Evolutionary conservation across 2,888 invertebrate species (phyloP), one percentile per base, ranked within the genome.

Genomic region (Lathronympha strigana): DNA sequence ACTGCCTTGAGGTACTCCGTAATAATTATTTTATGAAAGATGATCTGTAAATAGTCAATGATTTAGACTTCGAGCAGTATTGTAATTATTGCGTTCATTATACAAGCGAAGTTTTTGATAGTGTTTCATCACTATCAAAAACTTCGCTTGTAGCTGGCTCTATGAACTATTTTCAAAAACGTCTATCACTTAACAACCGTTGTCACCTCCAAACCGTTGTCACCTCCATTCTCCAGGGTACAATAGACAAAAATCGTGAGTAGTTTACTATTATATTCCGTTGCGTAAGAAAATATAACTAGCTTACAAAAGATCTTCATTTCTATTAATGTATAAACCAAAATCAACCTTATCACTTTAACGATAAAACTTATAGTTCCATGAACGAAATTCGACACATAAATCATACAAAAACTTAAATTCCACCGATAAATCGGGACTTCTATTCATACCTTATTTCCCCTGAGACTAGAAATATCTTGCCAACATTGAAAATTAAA

Each of bases 381-480:
- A 28, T 47, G 31, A 47, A 58, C 19, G 13, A 25, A 38, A 28
- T 19, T 38, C 17, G 19, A 0, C 1, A 13, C 31, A 23, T 57
- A 8, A 45, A 45, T 47, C 23, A 47, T 33, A 33, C n/a, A 11
- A 6, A 36, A 53, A 40, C 9, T 11, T 21, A 13, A 21, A 6
- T 40, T 17, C 38, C 40, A 50, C 31, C 40, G 43, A 51, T 58
- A 64, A 64, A 58, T 45, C 36, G 57, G 19, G 15, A 17, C 5
- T 15, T 43, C 21, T 25, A 60, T 60, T 60, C 60, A 54, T 60
- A 38, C 36, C 55, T 58, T 60, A 60, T 66, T 66, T 54, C 64
- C 64, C 45, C 28, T 2, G 64, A 23, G 63, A 28, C 19, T 53
- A 28, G 51, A 58, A 47, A 60, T 53, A 47, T 47, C 15, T 54